Conservation (phyloP, 2,113 vertebrate species). For the Leptosomus discolor region DNA sequence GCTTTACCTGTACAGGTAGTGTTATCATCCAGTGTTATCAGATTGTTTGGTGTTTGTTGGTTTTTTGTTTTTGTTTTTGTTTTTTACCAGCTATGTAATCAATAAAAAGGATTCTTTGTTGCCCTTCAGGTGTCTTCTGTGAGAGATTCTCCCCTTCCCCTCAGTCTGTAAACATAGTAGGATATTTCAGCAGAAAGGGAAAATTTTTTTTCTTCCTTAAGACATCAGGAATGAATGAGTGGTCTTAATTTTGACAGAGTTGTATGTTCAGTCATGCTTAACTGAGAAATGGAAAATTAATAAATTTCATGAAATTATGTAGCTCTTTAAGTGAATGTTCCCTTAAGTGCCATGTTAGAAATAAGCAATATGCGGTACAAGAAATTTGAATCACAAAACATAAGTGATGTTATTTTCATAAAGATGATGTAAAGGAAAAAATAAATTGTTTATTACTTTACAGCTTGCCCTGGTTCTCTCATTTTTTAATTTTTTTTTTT, state of each 20-base stretch:
- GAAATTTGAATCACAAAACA: neutral
- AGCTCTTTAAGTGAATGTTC: neutral
- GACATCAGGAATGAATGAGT: neutral
- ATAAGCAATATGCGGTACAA: neutral
- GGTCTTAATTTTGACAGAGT: neutral
- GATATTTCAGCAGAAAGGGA: neutral
- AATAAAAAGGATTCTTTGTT: neutral
- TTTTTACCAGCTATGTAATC: neutral
- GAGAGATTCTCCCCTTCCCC: neutral
- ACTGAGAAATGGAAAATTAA: neutral
- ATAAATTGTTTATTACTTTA: conserved; percentile 62
- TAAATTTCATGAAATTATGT: neutral
- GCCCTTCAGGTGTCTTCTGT: neutral
- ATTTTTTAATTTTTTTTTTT: neutral
- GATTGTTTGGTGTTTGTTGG: neutral
- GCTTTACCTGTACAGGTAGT: neutral
- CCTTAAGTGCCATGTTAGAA: conserved; percentile 22
- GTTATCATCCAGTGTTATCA: neutral
- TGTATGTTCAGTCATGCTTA: neutral
- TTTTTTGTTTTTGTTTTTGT: neutral
- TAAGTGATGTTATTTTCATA: neutral
- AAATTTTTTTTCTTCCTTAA: neutral
- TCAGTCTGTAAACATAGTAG: neutral
- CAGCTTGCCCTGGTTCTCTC: neutral
- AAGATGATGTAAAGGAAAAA: conserved; percentile 48